Conservation (phyloP, 2,113 vertebrate species). For the Mionectes macconnelli region DNA sequence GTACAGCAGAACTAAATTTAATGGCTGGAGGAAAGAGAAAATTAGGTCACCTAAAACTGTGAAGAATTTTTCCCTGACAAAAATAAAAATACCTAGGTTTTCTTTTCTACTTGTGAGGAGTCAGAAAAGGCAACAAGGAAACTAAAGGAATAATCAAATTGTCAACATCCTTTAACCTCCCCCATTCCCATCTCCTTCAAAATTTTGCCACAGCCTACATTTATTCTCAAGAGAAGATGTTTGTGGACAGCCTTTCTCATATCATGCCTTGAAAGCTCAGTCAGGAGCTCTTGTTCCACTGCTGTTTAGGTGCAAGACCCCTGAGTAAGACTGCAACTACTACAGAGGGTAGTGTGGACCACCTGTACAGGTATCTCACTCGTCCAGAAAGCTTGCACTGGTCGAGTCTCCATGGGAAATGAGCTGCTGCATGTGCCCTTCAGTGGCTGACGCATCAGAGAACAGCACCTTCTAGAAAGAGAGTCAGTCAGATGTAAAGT, state of each 20-base stretch:
- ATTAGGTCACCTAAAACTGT: slow-evolving; percentile 25
- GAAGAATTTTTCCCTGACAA: background rate
- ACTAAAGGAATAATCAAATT: background rate
- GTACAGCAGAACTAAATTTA: slow-evolving; percentile 14
- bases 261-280: background rate
- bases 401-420: background rate
- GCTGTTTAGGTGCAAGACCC: background rate
- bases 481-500: background rate
- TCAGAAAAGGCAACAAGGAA: background rate
- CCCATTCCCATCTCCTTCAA: background rate
- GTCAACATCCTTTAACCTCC: background rate
- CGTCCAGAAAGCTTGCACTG: too few relatives aligned
- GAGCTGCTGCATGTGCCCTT: accelerated
- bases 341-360: background rate
- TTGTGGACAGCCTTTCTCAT: background rate
- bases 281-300: background rate
- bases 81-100: background rate
- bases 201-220: background rate
- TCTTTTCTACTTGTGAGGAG: background rate
- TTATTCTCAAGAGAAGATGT: accelerated
- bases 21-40: slow-evolving; percentile 10
- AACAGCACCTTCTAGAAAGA: background rate
- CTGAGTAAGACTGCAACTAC: background rate
- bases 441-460: background rate
- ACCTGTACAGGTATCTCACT: background rate